Evolutionary conservation across 1,140 invertebrate species (phyloP), one percentile per base, ranked within the genome.

Genomic region (Agraylea sexmaculata): DNA sequence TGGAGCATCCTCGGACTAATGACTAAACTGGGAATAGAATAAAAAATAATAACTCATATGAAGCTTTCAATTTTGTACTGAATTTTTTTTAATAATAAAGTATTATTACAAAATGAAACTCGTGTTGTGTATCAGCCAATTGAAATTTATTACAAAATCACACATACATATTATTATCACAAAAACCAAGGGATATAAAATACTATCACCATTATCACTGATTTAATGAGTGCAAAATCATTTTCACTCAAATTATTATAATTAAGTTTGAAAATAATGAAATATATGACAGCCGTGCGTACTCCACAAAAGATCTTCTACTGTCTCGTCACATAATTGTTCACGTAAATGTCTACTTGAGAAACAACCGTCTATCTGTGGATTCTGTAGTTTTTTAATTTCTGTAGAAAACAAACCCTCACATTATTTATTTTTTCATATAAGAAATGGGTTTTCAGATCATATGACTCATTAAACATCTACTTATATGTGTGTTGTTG

Each of bases 221-320:
- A 16, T 21, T 30, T 31, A 21, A 21, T 13, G 12, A 2, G 12
- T 29, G 15, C 52, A 51, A 45, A 52, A 52, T 56, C 53, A n/a
- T n/a, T n/a, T n/a, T n/a, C n/a, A n/a, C n/a, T n/a, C n/a, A n/a
- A n/a, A n/a, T n/a, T n/a, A n/a, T n/a, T n/a, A n/a, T n/a, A n/a
- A n/a, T n/a, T n/a, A n/a, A n/a, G n/a, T n/a, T n/a, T 59, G 49
- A 42, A 54, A 42, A 37, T 58, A 63, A 51, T 69, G 62, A 55
- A 59, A 68, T 43, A 66, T 53, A 51, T 58, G 62, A 50, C 65
- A 66, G 44, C 69, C 66, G 48, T 71, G 68, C 38, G 62, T 65
- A 50, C 64, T 61, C 56, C 56, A 59, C 53, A 68, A 64, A 23
- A 71, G 52, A 43, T 56, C 56, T 51, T 69, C 69, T 54, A 64